phyloP scores from a whole-genome alignment of 1,140 invertebrate genomes.

The Ostrea edulis region DNA sequence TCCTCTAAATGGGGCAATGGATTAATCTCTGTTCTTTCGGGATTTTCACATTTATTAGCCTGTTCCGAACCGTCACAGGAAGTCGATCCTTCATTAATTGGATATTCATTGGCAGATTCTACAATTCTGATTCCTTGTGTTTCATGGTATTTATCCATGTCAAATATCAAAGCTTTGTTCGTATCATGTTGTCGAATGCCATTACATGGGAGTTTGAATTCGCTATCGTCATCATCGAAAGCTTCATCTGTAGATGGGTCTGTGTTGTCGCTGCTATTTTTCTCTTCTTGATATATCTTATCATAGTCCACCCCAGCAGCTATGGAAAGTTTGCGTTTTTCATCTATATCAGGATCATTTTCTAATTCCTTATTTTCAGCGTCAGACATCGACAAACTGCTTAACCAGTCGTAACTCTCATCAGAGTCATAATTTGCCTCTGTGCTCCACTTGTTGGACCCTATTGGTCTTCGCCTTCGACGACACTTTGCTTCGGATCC shows the following conservation, averaged over 20 bases:
- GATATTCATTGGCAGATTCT: not conserved
- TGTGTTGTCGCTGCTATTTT: not conserved
- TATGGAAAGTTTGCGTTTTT: not conserved
- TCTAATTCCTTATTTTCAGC: not conserved
- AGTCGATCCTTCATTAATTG: not conserved
- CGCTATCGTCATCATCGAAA: not conserved
- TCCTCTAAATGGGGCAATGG: not conserved
- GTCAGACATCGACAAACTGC: not conserved
- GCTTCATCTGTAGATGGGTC: not conserved
- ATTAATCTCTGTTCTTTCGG: not conserved
- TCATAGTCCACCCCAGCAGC: not conserved
- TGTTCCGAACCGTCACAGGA: not conserved
- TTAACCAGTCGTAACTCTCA: not conserved
- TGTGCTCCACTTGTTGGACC: not conserved
- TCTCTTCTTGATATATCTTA: not conserved
- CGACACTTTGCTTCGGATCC: not conserved
- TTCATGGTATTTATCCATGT: not conserved
- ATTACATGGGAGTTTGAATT: not conserved
- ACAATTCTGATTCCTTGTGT: not conserved
- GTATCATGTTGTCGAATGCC: not conserved
- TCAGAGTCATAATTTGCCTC: slow-evolving; percentile 4
- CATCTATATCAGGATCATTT: not conserved
- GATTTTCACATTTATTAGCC: not conserved
- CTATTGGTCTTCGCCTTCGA: not conserved
- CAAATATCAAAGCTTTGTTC: not conserved